Evolutionary conservation across 2,113 vertebrate species (phyloP), one percentile per base, ranked within the genome.

Genomic region (Emydocephalus ijimae): DNA sequence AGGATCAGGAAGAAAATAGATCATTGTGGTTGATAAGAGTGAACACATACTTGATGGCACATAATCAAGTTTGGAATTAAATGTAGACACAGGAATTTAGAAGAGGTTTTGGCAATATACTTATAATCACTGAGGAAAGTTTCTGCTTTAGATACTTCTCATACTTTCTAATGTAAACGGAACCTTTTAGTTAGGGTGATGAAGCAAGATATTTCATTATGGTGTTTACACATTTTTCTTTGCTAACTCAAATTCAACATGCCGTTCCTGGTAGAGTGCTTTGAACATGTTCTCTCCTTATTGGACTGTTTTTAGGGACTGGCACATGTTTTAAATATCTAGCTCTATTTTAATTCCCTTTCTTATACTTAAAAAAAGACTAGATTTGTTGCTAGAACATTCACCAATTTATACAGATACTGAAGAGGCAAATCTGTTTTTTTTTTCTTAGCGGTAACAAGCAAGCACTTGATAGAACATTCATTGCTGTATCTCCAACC

Each of bases 381-480:
- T 81, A 43, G 74, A 81, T 81, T 21, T 43, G 34, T 81, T 7
- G 1, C 43, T 81, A 43, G 74, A 81, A 81, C 34, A 4, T 81
- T 81, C 18, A 43, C 74, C 21, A 81, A 3, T 43, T 81, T 81
- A 39, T 34, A 43, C 74, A 81, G 74, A 21, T 43, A 81, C 18
- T 4, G 18, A 43, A 6, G 18, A 43, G 18, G 18, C 23, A 21
- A 81, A 81, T 21, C 74, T 81, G 18, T 2, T 39, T 45, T 48
- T 59, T 4, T 50, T 50, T 50, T 50, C 0, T 1, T n/a, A 56
- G 12, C 91, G 57, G 81, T 21, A 3, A 29, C 43, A 93, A 90
- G 9, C 24, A 88, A 91, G 7, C 23, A 87, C 39, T 43, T 50
- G 45, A 45, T 56, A 24, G 0, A 50, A 61, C 0, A 0, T 87